Percentiles rank a stretch among this genome's conserved stretches.
phyloP scores from a whole-genome alignment of 2,888 invertebrate genomes.

The Lycocerus yunnanus region DNA sequence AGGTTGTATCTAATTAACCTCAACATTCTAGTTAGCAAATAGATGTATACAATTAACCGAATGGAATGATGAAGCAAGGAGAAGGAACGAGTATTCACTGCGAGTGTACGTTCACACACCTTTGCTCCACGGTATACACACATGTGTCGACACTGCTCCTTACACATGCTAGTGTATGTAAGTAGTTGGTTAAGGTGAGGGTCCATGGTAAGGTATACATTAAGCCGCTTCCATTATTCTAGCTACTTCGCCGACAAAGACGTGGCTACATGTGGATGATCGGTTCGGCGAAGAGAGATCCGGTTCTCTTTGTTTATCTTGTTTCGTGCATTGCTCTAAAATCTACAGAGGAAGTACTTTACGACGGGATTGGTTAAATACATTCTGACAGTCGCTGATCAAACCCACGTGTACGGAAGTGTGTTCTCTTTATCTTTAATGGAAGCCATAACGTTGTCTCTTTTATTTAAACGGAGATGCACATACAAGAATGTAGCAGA shows the following conservation, averaged over 20 bases:
- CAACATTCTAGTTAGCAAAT: slow-evolving; percentile 42
- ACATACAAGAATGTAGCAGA: slow-evolving; percentile 1
- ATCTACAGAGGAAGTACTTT: slow-evolving; percentile 52
- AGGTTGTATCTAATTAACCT: slow-evolving; percentile 23
- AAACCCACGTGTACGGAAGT: slow-evolving; percentile 52
- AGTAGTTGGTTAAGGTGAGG: slow-evolving; percentile 54
- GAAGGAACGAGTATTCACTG: slow-evolving; percentile 26
- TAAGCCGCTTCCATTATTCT: slow-evolving; percentile 55
- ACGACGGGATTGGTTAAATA: slow-evolving; percentile 40
- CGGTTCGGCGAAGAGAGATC: slow-evolving; percentile 18
- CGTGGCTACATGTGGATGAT: slow-evolving; percentile 40
- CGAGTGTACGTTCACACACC: slow-evolving; percentile 54
- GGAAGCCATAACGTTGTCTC: slow-evolving; percentile 45
- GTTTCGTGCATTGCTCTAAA: slow-evolving; percentile 53
- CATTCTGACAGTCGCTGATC: slow-evolving; percentile 39
- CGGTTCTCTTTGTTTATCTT: slow-evolving; percentile 48
- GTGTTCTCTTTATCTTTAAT: slow-evolving; percentile 47
- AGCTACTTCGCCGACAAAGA: slow-evolving; percentile 53
- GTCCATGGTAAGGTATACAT: slow-evolving; percentile 49
- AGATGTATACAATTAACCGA: slow-evolving; percentile 41
- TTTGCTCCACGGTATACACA: slow-evolving; percentile 46
- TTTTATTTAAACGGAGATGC: slow-evolving; percentile 26
- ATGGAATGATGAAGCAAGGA: slow-evolving; percentile 37
- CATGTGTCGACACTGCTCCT: slow-evolving; percentile 55
- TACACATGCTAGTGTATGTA: slow-evolving; percentile 55